These are phyloP conservation scores for Dicrurus megarhynchus DNA, from an alignment of 2,113 vertebrate genomes.

Conservation along the genomic window DNA sequence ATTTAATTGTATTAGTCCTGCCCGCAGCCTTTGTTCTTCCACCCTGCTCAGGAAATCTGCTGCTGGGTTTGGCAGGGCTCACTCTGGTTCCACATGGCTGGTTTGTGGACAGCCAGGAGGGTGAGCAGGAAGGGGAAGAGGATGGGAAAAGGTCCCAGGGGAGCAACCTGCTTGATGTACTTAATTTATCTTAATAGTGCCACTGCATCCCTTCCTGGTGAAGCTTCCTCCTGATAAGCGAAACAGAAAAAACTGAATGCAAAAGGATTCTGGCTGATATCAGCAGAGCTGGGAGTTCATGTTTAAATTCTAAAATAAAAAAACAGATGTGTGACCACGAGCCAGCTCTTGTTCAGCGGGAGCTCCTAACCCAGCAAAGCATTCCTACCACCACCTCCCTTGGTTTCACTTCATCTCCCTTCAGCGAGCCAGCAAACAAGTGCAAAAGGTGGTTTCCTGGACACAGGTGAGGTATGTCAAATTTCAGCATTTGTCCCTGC, in stretches of 20 bases:
- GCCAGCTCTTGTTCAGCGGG: neutral
- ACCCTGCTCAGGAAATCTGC: neutral
- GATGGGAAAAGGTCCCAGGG: neutral
- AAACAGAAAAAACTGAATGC: neutral
- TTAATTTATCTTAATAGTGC: neutral
- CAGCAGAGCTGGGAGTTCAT: neutral
- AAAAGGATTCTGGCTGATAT: neutral
- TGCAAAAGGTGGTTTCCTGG: neutral
- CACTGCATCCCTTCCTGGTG: neutral
- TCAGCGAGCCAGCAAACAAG: neutral
- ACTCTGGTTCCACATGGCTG: neutral
- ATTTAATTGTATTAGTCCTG: slow-evolving; percentile 30
- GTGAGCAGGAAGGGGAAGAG: slow-evolving; percentile 9
- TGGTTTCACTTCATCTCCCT: neutral
- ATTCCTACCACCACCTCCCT: neutral
- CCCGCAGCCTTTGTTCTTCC: slow-evolving; percentile 1
- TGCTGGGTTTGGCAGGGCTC: slow-evolving; percentile 35
- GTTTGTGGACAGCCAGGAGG: slow-evolving; percentile 10
- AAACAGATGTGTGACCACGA: accelerated
- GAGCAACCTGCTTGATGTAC: neutral
- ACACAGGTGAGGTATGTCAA: neutral
- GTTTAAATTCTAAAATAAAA: neutral
- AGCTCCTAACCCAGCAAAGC: neutral
- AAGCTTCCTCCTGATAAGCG: neutral
- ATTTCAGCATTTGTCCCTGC: neutral